Evolutionary conservation across 2,888 invertebrate species (phyloP), one percentile per base, ranked within the genome.

Genomic region (Tetropium fuscum): DNA sequence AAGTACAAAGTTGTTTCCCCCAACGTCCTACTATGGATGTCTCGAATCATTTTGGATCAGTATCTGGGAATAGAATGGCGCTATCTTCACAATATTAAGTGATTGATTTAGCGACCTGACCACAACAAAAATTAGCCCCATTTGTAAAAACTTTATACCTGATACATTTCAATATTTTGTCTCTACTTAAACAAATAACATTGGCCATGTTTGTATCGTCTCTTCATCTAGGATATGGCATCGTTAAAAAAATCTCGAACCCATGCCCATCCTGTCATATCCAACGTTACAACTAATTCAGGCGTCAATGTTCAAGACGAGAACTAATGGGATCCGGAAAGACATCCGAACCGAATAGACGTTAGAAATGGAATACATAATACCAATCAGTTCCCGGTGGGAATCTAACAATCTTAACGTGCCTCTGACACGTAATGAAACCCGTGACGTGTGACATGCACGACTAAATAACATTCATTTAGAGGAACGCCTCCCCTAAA

Each of bases 401-500:
- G 74, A 72, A 68, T 72, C 70, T 71, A 74, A 74, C 74, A 75
- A 76, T 76, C 74, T 77, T 70, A 71, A 72, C 70, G 71, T 73
- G 75, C 69, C 68, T 68, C 69, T 76, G 77, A 76, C 76, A 75
- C 67, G 74, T 74, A 77, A 78, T 77, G 77, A 79, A 78, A 74
- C 72, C 72, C 67, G 72, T 77, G 79, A 78, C 76, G 71, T 77
- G 77, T 75, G 77, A 76, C 77, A 74, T 74, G 74, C 71, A 72
- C 70, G 63, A 74, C 74, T 77, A 76, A 78, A 77, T 77, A 77
- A 77, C 77, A 71, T 76, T 76, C 77, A 74, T 77, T 77, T 74
- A 70, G 64, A 55, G 53, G 63, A 60, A 71, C 69, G 64, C 62
- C 64, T 63, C 70, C 70, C 68, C 70, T 59, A 43, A 66, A 64